Conservation (phyloP, 2,113 vertebrate genomes). For the Heterochromis multidens region DNA sequence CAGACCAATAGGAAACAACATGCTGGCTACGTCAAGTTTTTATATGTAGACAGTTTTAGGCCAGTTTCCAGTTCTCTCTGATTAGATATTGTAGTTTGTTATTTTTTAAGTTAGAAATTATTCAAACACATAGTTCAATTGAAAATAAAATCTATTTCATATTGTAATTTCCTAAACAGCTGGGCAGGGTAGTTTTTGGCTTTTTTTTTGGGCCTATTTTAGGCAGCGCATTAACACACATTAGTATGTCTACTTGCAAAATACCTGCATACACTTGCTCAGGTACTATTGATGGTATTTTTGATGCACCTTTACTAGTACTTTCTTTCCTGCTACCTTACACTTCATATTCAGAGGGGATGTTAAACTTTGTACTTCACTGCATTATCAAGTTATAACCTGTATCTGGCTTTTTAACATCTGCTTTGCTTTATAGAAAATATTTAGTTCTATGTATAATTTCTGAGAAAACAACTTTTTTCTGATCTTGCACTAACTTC, state of each 20-base stretch:
- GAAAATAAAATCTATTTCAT: not conserved
- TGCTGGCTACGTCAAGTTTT: not conserved
- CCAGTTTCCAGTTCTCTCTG: not conserved
- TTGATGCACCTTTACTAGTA: accelerated
- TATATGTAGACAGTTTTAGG: not conserved
- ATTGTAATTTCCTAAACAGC: too few species aligned
- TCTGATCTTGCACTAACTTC: too few species aligned
- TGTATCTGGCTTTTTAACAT: too few species aligned
- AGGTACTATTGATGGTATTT: not conserved
- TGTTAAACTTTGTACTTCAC: too few species aligned
- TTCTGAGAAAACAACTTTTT: too few species aligned
- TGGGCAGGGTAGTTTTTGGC: not conserved
- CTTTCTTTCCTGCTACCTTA: not conserved
- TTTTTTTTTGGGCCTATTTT: not conserved
- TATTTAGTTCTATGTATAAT: too few species aligned
- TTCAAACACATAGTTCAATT: accelerated
- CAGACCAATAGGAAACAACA: not conserved
- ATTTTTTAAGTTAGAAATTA: not conserved
- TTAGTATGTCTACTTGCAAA: not conserved
- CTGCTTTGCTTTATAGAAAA: too few species aligned
- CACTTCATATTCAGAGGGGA: too few species aligned
- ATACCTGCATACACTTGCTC: not conserved
- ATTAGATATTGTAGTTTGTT: not conserved
- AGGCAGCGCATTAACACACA: not conserved
- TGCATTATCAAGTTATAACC: too few species aligned